Base-by-base conservation (phyloP, 92 coral and sea anemone species). In the Montipora capitata region DNA sequence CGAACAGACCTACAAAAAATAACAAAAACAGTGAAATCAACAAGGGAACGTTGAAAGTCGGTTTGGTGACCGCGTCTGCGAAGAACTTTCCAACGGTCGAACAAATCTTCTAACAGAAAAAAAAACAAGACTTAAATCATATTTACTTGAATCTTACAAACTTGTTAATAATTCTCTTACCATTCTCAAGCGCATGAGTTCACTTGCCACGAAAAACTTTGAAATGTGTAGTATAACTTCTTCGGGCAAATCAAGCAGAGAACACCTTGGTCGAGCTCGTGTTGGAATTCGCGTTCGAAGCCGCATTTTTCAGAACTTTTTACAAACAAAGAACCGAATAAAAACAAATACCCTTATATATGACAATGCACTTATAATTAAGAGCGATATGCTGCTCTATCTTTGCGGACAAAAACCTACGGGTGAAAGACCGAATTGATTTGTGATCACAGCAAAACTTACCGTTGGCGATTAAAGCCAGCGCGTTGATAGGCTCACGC, bases 221-320 rank as follows among this genome's bases (percentile, higher is more conserved):
- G 94, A 84, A 65, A 98, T 79, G 13, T 96, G 92, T n/a, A 98
- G 86, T 15, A 96, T 77, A 38, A 95, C 91, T 68, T 98, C 99
- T 78, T 98, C 99, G 4, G 98, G 99, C 16, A 98, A 70, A 59
- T 91, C 91, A 71, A 96, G 91, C 64, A 98, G 88, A 71, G 95
- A 76, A 16, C 88, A 68, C 44, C 93, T 77, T 49, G 69, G 59
- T 80, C 93, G 94, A 87, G 93, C 83, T 58, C 96, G 92, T 81
- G 95, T 80, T 67, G 89, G 90, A 76, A 95, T 70, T 57, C 92
- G 94, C 40, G 92, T 76, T 86, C 96, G 94, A 88, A 95, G 94
- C 86, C 77, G 91, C 98, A 95, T 95, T 70, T 67, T 85, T 80
- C 48, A 45, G 42, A 17, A 39, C 42, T 70, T 35, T 4, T 4